Evolutionary conservation across 2,113 vertebrate species (phyloP).

Genomic region (Progne subis): DNA sequence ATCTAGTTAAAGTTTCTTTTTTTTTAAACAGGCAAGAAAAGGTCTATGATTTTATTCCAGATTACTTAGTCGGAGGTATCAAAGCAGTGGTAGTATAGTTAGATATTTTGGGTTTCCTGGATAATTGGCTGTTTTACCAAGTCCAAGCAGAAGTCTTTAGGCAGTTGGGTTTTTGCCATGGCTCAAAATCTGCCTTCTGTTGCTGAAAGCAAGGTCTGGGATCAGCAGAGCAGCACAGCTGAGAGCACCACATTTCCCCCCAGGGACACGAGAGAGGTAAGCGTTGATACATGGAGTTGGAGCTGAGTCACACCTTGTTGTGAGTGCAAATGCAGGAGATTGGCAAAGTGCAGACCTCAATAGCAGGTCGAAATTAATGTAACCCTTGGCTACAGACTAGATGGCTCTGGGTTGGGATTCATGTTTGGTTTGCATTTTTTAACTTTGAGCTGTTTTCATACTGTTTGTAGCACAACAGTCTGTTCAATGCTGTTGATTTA

Average conservation of each 20-base stretch:
- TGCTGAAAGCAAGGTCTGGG: background rate
- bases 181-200: background rate
- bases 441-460: background rate
- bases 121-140: background rate
- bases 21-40: background rate
- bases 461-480: background rate
- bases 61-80: background rate
- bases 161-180: background rate
- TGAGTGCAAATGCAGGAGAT: background rate
- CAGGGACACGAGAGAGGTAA: background rate
- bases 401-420: background rate
- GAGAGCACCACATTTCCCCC: background rate
- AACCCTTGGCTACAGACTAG: background rate
- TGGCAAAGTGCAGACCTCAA: background rate
- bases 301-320: background rate
- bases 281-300: background rate
- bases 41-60: background rate
- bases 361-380: background rate
- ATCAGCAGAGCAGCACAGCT: background rate
- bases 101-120: background rate
- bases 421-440: background rate
- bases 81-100: background rate
- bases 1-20: background rate
- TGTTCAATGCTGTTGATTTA: background rate
- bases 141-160: background rate